Evolutionary conservation across 2,888 invertebrate species (phyloP).

Genomic region (Folsomia manolachei): DNA sequence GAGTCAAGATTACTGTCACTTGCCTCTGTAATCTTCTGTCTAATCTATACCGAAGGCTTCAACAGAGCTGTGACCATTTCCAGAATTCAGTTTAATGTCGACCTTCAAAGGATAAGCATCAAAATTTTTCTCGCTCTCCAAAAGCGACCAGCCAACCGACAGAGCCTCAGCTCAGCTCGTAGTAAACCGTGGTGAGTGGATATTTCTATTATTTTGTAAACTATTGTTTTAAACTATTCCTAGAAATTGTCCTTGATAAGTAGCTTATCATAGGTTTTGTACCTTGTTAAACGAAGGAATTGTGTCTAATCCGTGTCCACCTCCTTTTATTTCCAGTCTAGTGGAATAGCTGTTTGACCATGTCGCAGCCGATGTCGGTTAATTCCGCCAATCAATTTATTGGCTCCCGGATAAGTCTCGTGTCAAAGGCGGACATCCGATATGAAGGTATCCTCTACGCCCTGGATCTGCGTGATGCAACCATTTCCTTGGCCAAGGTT

Average conservation of each 20-base stretch:
- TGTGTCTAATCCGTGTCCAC: background rate
- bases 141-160: no score
- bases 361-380: slow-evolving; percentile 68
- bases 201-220: no score
- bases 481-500: slow-evolving; percentile 98
- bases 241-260: no score
- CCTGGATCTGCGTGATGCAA: slow-evolving; percentile 98
- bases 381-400: slow-evolving; percentile 81
- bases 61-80: background rate
- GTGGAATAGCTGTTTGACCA: slow-evolving; percentile 46
- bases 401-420: slow-evolving; percentile 98
- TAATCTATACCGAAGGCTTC: background rate
- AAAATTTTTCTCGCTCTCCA: background rate
- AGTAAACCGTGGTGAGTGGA: no score
- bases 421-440: slow-evolving; percentile 99
- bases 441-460: slow-evolving; percentile 99
- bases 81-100: background rate
- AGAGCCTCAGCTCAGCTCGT: no score
- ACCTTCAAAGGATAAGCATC: background rate
- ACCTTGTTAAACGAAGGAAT: no score
- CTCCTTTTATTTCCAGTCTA: background rate
- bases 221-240: no score
- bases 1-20: no score
- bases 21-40: no score
- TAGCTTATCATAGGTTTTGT: no score